A percentile compares a stretch with the other conserved stretches of the same genome.
Evolutionary conservation across 2,797 vertebrate species (phyloP).

Genomic region (Paratrypauchen microcephalus): DNA sequence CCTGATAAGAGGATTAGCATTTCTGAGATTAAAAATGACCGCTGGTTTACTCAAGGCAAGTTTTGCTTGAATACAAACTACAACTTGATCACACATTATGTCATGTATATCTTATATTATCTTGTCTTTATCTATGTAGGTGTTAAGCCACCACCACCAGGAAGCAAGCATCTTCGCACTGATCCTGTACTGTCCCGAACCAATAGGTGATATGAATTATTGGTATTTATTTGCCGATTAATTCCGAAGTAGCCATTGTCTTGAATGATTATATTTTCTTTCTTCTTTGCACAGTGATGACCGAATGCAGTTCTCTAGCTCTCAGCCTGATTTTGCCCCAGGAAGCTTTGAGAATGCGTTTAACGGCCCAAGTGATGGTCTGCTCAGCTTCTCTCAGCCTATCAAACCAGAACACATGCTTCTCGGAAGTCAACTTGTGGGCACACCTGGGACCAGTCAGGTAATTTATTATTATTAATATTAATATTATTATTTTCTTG

Average conservation of each 20-base stretch:
- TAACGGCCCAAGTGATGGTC: constrained; percentile 78
- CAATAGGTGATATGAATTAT: constrained; percentile 61
- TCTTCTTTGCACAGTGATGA: constrained; percentile 79
- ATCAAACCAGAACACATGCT: constrained; percentile 93
- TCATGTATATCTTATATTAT: neutral
- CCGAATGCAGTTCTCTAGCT: constrained; percentile 85
- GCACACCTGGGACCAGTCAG: constrained; percentile 94
- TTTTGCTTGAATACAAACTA: neutral
- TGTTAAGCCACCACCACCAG: constrained; percentile 71
- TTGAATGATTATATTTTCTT: neutral
- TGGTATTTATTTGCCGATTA: neutral
- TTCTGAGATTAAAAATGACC: constrained; percentile 88
- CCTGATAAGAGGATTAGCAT: constrained; percentile 82
- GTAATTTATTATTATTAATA: constrained; percentile 57
- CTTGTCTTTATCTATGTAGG: constrained; percentile 62
- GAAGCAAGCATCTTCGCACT: constrained; percentile 79
- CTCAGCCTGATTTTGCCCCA: constrained; percentile 89
- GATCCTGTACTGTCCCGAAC: constrained; percentile 66
- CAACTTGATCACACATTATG: neutral
- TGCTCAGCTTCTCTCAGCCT: constrained; percentile 95
- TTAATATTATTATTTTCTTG: no score
- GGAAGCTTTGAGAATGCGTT: constrained; percentile 78
- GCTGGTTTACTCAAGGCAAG: constrained; percentile 82
- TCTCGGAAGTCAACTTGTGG: constrained; percentile 88
- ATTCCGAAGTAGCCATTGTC: neutral